These are phyloP conservation scores for Petrophora chlorosata DNA, from an alignment of 2,888 invertebrate genomes.

Conservation along the genomic window DNA sequence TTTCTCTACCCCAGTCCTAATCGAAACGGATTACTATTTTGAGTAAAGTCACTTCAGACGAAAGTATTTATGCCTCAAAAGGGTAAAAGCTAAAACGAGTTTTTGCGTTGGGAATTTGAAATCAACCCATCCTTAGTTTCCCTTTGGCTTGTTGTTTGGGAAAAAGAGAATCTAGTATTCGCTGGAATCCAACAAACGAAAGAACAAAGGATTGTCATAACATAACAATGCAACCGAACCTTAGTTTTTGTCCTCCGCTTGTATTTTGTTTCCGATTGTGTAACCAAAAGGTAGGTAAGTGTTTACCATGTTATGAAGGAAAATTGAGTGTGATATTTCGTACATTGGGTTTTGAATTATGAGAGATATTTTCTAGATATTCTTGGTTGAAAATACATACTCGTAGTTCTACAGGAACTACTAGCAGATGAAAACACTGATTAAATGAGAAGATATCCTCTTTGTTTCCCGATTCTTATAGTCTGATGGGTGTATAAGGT, in stretches of 20 bases:
- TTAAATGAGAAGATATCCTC: too few species aligned
- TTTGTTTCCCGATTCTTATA: too few species aligned
- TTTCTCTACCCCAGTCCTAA: constrained; percentile 3
- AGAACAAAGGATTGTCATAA: constrained; percentile 48
- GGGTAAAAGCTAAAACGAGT: constrained; percentile 32
- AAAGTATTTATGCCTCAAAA: constrained; percentile 36
- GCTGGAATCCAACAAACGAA: constrained; percentile 37
- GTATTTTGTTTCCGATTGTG: constrained; percentile 1
- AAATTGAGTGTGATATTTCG: background rate
- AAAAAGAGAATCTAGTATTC: constrained; percentile 45
- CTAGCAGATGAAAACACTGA: too few species aligned
- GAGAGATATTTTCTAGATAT: too few species aligned
- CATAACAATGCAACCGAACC: constrained; percentile 43
- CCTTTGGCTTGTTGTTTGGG: constrained; percentile 13
- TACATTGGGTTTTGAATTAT: too few species aligned
- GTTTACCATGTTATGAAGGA: background rate
- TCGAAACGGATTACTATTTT: constrained; percentile 16
- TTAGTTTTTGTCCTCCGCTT: constrained; percentile 41
- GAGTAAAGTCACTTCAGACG: constrained; percentile 6
- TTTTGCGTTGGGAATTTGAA: constrained; percentile 38
- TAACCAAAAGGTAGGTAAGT: background rate
- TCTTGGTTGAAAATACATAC: too few species aligned
- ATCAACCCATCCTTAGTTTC: constrained; percentile 38
- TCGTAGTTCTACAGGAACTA: too few species aligned
- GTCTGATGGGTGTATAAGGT: too few species aligned